A percentile compares a stretch with the other conserved stretches of the same genome.
Evolutionary conservation across 2,113 vertebrate species (phyloP).

Genomic region (Hippolais icterina): DNA sequence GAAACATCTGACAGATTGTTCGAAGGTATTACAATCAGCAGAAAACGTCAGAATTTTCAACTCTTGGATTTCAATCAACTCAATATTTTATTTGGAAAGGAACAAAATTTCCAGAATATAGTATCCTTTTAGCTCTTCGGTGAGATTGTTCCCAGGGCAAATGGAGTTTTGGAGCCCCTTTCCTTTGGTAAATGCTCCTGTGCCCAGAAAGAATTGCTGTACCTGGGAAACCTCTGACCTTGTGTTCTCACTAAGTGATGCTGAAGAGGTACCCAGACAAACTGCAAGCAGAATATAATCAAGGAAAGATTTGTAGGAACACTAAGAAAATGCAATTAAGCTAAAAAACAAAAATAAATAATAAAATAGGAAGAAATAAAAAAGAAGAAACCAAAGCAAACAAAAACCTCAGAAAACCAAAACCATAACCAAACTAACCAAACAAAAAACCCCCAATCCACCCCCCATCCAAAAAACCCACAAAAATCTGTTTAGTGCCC

Average conservation of each 20-base stretch:
- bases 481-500: not conserved
- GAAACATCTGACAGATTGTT: not conserved
- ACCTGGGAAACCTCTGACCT: not conserved
- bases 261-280: not conserved
- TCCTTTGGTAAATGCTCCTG: not conserved
- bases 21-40: not conserved
- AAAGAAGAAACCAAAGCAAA: not conserved
- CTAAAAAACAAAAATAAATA: not conserved
- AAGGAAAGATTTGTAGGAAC: not conserved
- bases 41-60: not conserved
- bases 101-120: not conserved
- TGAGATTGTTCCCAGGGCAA: not conserved
- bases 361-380: not conserved
- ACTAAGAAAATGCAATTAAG: not conserved
- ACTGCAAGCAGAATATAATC: not conserved
- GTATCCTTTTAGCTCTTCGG: not conserved
- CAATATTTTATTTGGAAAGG: not conserved
- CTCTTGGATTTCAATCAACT: not conserved
- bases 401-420: not conserved
- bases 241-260: not conserved
- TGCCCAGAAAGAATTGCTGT: not conserved
- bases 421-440: not conserved
- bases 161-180: not conserved
- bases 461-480: fast-evolving
- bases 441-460: fast-evolving